Evolutionary conservation across 2,113 vertebrate genomes (phyloP).

Genomic region (Acrocephalus kingi): DNA sequence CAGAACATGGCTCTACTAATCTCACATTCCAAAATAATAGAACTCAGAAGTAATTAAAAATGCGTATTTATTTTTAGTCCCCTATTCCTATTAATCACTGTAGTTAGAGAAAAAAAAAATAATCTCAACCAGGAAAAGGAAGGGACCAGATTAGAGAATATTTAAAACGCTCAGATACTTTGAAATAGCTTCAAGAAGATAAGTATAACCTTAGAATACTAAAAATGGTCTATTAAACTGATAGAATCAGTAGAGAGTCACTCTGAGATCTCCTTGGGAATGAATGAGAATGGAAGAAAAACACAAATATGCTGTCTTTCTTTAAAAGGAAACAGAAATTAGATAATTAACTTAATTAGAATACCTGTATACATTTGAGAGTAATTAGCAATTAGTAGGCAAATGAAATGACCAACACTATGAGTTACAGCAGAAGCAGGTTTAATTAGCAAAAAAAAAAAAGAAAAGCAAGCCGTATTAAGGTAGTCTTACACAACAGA

Average conservation of each 20-base stretch:
- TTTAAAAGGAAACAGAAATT: neutral
- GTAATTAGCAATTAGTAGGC: neutral
- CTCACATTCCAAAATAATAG: neutral
- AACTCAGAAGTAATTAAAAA: neutral
- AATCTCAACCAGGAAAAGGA: neutral
- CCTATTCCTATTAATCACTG: neutral
- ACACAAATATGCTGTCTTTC: neutral
- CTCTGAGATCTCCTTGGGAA: neutral
- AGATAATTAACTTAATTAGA: neutral
- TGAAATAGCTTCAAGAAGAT: neutral
- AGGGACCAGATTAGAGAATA: neutral
- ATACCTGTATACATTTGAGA: neutral
- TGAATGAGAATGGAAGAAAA: neutral
- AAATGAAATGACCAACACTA: neutral
- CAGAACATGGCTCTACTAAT: neutral
- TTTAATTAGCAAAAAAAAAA: neutral
- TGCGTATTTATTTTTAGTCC: neutral
- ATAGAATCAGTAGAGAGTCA: neutral
- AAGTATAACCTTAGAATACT: neutral
- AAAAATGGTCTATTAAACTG: neutral
- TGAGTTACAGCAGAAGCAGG: neutral
- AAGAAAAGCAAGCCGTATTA: neutral
- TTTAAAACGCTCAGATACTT: neutral
- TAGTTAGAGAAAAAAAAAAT: neutral
- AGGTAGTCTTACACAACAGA: neutral